Base-by-base conservation (phyloP, 2,888 invertebrate species). In the Azorinus chamasolen region DNA sequence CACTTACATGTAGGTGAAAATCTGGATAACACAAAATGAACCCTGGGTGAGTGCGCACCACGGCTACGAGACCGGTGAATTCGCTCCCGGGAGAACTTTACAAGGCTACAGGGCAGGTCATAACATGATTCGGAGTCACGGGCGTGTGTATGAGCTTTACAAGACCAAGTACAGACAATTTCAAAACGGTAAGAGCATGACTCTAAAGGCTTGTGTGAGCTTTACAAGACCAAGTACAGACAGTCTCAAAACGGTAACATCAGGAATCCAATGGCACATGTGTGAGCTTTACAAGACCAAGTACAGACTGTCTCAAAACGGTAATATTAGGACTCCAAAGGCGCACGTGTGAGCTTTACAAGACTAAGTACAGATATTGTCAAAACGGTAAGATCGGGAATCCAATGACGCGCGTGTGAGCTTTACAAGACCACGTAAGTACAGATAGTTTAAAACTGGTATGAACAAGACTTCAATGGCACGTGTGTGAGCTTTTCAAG, bases 21-120 rank as follows among this genome's bases (percentile, higher is more conserved):
- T 94, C 51, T 96, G 96, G 96, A 95, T 96, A n/a, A 96, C 96
- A 0, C 95, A 96, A 85, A 96, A 96, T 90, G 96, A 96, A 89
- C 96, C 96, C 8, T 94, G 85, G 64, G 85, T 87, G 6, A 71
- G 88, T 14, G 71, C 87, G 8, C 77, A 83, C 58, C 73, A 87
- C 20, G 90, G 90, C 1, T 89, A 90, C 65, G 87, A 86, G 58
- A 64, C 72, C 8, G 89, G 83, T 1, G 63, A 22, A 0, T 74
- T 85, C 51, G 84, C 90, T 0, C 90, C 90, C 0, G 85, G 87
- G 0, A 50, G 76, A 37, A 75, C n/a, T 20, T 54, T 62, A 22
- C 66, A 41, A 22, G 76, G 76, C 63, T 96, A 96, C 90, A 89
- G 94, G 57, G 95, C 95, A 68, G 93, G 93, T 0, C 95, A 96